Conservation (phyloP, 1,140 invertebrate genomes). For the Bombus fervidus region DNA sequence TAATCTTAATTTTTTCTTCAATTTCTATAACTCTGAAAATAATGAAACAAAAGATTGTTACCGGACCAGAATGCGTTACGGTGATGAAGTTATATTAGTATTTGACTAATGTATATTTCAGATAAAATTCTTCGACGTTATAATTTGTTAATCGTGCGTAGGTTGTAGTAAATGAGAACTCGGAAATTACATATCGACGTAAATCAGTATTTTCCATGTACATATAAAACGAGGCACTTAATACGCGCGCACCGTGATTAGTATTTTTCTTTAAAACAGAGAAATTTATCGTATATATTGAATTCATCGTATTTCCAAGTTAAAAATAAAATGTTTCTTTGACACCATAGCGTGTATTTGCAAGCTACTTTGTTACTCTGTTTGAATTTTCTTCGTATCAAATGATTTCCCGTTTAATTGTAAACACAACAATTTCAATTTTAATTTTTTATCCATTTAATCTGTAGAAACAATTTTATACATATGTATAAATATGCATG, state of each 20-base stretch:
- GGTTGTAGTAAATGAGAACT: neutral
- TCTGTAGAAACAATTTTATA: neutral
- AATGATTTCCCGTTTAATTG: neutral
- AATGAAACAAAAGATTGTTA: neutral
- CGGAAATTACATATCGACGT: neutral
- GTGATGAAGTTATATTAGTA: neutral
- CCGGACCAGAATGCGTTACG: neutral
- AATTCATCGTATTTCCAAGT: neutral
- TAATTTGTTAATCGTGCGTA: neutral
- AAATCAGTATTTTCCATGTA: neutral
- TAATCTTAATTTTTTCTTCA: too few species aligned
- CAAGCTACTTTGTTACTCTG: neutral
- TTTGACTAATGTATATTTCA: constrained; percentile 5
- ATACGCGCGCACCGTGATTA: neutral
- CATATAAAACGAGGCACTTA: constrained; percentile 22
- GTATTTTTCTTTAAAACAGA: neutral
- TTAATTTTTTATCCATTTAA: neutral
- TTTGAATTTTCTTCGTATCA: neutral
- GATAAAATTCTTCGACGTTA: constrained; percentile 7
- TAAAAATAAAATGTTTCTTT: constrained; percentile 5
- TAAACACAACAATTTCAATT: neutral
- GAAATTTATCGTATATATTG: too few species aligned
- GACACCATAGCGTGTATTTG: neutral
- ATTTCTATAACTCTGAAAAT: neutral
- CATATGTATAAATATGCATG: neutral